A percentile compares a stretch with the other conserved stretches of the same genome.
phyloP scores from a whole-genome alignment of 2,113 vertebrate genomes.

The Taxidea taxus region DNA sequence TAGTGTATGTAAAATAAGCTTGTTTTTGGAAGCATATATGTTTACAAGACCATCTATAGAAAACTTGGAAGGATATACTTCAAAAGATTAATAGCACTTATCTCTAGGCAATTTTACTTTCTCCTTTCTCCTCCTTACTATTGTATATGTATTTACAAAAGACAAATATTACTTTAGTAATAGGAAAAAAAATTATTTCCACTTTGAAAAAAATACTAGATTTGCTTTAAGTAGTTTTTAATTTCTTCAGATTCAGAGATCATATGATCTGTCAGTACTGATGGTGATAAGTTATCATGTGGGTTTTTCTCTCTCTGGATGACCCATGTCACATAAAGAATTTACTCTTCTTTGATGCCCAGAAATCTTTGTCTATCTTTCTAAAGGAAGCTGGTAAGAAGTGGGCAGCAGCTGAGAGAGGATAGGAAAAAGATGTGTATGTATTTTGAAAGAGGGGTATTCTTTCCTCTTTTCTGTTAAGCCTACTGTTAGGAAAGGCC shows the following conservation, averaged over 20 bases:
- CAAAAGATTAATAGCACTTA: background rate
- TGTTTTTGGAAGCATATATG: background rate
- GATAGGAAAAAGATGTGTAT: background rate
- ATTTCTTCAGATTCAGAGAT: slow-evolving; percentile 28
- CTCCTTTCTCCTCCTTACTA: slow-evolving; percentile 27
- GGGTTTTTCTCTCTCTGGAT: background rate
- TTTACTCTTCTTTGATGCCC: background rate
- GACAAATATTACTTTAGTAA: slow-evolving; percentile 26
- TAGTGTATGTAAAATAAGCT: background rate
- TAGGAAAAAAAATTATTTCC: slow-evolving; percentile 10
- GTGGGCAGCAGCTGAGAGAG: background rate
- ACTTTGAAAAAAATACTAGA: slow-evolving; percentile 17
- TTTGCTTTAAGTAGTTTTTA: background rate
- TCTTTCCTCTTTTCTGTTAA: slow-evolving; percentile 33
- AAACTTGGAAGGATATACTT: background rate
- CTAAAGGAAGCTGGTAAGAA: background rate
- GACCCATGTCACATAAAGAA: background rate
- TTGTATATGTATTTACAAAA: slow-evolving; percentile 17
- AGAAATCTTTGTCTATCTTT: slow-evolving; percentile 27
- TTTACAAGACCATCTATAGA: slow-evolving; percentile 17
- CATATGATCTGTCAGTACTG: background rate
- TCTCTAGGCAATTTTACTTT: slow-evolving; percentile 31
- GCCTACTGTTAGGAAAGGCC: background rate
- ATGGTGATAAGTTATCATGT: background rate
- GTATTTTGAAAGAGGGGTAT: slow-evolving; percentile 13